Evolutionary conservation across 2,888 invertebrate genomes (phyloP).

Genomic region (Netelia inedita): DNA sequence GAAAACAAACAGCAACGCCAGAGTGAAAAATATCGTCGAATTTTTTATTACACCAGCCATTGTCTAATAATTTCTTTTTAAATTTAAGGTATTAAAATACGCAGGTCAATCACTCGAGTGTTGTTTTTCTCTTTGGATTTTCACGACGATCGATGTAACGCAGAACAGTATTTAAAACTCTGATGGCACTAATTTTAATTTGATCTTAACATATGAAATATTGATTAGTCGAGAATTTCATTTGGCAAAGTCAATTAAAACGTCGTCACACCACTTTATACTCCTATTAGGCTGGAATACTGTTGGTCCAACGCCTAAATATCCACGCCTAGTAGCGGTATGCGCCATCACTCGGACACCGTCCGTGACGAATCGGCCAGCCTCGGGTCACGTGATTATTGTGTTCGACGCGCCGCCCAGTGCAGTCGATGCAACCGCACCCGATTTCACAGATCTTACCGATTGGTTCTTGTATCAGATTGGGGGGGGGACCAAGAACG

Average conservation of each 20-base stretch:
- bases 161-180: not conserved
- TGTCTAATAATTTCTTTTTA: slow-evolving; percentile 2
- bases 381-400: slow-evolving; percentile 62
- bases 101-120: not conserved
- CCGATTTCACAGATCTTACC: too few species aligned
- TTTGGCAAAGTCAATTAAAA: not conserved
- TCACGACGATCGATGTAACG: not conserved
- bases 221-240: not conserved
- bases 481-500: too few species aligned
- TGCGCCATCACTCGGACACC: slow-evolving; percentile 23
- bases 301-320: slow-evolving; percentile 57
- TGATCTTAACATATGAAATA: not conserved
- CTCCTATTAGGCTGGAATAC: slow-evolving; percentile 2
- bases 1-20: slow-evolving; percentile 67
- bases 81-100: slow-evolving; percentile 1
- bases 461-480: too few species aligned
- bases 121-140: slow-evolving; percentile 1
- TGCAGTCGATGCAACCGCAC: too few species aligned
- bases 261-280: not conserved
- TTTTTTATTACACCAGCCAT: slow-evolving; percentile 43
- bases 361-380: slow-evolving; percentile 51
- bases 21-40: slow-evolving; percentile 50
- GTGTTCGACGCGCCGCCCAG: too few species aligned
- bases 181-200: not conserved
- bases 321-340: slow-evolving; percentile 70